Conservation (phyloP, 1,140 invertebrate genomes). For the Drosophila repletoides region DNA sequence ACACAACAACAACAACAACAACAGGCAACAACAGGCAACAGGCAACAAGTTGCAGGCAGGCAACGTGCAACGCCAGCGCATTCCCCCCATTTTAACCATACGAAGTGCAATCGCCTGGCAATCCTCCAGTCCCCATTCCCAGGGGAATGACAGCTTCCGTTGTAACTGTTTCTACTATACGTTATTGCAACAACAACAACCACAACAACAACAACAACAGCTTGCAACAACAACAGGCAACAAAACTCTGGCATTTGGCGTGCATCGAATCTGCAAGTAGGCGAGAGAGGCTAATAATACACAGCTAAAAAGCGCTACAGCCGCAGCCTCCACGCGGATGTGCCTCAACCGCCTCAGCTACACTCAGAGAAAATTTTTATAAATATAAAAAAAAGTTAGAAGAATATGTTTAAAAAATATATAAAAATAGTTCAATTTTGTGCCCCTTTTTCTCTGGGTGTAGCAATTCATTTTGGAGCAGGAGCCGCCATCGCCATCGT, state of each 20-base stretch:
- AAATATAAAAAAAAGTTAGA: too few species aligned
- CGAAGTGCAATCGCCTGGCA: conserved; percentile 41
- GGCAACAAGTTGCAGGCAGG: conserved; percentile 3
- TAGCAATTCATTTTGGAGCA: conserved; percentile 75
- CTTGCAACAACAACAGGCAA: conserved; percentile 25
- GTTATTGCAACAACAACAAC: conserved; percentile 67
- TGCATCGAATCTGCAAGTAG: conserved; percentile 81
- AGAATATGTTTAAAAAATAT: too few species aligned
- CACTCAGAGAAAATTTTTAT: too few species aligned
- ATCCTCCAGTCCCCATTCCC: conserved; percentile 50
- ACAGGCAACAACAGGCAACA: conserved; percentile 12
- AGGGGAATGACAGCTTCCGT: conserved; percentile 79
- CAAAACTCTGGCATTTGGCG: conserved; percentile 72
- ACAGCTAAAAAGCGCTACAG: conserved; percentile 35
- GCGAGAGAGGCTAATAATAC: conserved; percentile 76
- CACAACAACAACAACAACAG: conserved; percentile 19
- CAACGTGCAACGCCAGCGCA: conserved; percentile 63
- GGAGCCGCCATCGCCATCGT: neutral
- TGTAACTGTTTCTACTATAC: conserved; percentile 78
- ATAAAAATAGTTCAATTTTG: too few species aligned
- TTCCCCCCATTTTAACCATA: conserved; percentile 46
- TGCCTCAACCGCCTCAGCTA: conserved; percentile 11
- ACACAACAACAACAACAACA: conserved; percentile 5
- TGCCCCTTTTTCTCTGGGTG: neutral
- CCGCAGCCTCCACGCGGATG: conserved; percentile 40